Conservation (phyloP, 2,797 vertebrate species). For the Odontamblyopus lacepedii region DNA sequence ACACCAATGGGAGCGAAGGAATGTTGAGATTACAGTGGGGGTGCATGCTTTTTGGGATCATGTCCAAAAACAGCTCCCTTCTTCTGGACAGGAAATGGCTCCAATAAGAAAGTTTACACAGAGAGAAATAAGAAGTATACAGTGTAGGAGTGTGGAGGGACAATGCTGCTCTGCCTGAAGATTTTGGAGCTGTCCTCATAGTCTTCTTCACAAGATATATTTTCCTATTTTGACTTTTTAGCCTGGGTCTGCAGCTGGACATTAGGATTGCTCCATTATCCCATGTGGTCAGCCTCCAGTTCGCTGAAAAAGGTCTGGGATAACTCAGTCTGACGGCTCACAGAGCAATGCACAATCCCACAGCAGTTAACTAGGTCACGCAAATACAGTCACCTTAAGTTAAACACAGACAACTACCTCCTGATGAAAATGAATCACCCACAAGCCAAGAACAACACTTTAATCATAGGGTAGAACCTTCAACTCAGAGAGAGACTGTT, state of each 20-base stretch:
- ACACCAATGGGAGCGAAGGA: not conserved
- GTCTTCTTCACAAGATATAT: not conserved
- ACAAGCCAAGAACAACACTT: not conserved
- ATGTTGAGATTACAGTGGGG: slow-evolving; percentile 9
- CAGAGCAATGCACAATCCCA: slow-evolving; percentile 22
- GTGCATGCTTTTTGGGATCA: slow-evolving; percentile 34
- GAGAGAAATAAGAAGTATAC: slow-evolving; percentile 32
- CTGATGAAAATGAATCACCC: too few relatives aligned
- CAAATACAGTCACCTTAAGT: slow-evolving; percentile 2
- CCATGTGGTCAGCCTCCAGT: slow-evolving; percentile 1
- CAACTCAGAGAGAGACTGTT: not conserved
- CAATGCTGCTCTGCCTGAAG: not conserved
- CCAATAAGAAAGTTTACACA: slow-evolving; percentile 34
- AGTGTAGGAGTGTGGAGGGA: not conserved
- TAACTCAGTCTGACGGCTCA: slow-evolving; percentile 40
- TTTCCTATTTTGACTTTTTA: slow-evolving; percentile 42
- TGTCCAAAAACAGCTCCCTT: slow-evolving; percentile 50
- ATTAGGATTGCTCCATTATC: slow-evolving; percentile 15
- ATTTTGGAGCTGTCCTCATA: too few relatives aligned
- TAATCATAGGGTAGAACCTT: not conserved
- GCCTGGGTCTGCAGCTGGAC: slow-evolving; percentile 25
- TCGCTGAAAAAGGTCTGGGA: slow-evolving; percentile 30
- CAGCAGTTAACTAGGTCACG: slow-evolving; percentile 6
- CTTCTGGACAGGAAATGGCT: slow-evolving; percentile 64
- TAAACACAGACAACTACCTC: not conserved